phyloP scores from a whole-genome alignment of 1,140 invertebrate species.

The Cheumatopsyche charites region DNA sequence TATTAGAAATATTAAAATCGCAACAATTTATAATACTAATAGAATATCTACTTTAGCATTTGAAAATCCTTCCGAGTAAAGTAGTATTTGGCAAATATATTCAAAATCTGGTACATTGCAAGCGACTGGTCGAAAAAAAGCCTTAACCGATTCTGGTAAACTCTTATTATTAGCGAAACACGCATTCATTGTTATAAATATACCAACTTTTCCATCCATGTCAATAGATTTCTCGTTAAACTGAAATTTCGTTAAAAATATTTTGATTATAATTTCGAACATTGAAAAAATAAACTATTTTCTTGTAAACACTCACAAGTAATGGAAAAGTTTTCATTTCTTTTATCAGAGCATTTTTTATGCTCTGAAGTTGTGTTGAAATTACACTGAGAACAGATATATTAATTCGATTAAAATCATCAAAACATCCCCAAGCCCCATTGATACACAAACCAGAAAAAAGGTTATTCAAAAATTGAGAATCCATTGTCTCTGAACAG shows the following conservation, averaged over 20 bases:
- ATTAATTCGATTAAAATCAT: conserved; percentile 92
- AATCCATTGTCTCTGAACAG: conserved; percentile 93
- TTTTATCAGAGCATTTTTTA: conserved; percentile 79
- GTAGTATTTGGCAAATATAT: conserved; percentile 88
- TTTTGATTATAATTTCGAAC: too few species aligned
- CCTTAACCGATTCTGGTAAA: conserved; percentile 89
- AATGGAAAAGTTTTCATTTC: conserved; percentile 63
- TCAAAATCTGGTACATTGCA: conserved; percentile 89
- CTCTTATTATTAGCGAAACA: conserved; percentile 89
- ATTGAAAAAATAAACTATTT: neutral
- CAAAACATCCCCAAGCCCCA: conserved; percentile 90
- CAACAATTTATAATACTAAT: neutral
- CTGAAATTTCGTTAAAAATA: conserved; percentile 58
- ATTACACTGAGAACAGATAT: conserved; percentile 90
- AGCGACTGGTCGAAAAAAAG: conserved; percentile 86
- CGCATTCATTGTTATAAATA: conserved; percentile 95
- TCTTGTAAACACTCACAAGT: neutral
- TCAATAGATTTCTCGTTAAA: conserved; percentile 85
- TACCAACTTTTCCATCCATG: conserved; percentile 83
- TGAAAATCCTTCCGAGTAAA: conserved; percentile 90
- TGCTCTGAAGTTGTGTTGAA: conserved; percentile 87
- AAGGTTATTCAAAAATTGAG: conserved; percentile 82
- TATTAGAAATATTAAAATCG: conserved; percentile 2
- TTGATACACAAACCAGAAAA: conserved; percentile 79
- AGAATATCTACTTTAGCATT: conserved; percentile 71